These are phyloP conservation scores for Drosophila dunni DNA, from an alignment of 1,140 invertebrate species.

Conservation along the genomic window DNA sequence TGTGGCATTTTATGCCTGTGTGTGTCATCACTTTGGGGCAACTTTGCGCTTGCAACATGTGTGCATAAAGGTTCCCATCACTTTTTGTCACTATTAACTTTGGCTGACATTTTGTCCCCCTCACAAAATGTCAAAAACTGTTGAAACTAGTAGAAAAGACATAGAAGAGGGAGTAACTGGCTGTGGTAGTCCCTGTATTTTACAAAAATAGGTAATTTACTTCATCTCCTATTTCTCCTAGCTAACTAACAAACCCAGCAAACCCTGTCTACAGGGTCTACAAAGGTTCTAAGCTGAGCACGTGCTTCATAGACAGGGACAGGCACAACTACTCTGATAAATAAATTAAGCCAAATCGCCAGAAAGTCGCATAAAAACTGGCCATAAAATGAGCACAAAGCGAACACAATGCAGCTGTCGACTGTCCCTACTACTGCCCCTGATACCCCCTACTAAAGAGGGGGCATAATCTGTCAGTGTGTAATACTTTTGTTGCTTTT, in stretches of 20 bases:
- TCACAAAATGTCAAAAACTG: constrained; percentile 21
- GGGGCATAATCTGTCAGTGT: neutral
- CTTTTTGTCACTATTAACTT: constrained; percentile 1
- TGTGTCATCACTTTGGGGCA: neutral
- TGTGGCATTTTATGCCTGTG: constrained; percentile 28
- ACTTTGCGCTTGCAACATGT: constrained; percentile 1
- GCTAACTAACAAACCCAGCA: too few relatives aligned
- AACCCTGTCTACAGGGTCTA: too few relatives aligned
- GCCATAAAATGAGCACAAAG: constrained; percentile 29
- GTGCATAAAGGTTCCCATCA: neutral
- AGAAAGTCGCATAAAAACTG: constrained; percentile 49
- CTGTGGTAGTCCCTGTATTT: too few relatives aligned
- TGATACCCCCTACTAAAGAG: neutral
- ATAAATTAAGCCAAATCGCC: constrained; percentile 47
- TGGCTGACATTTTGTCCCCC: constrained; percentile 18
- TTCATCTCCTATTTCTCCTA: too few relatives aligned
- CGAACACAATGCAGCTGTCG: constrained; percentile 45
- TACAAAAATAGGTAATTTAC: too few relatives aligned
- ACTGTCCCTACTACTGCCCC: constrained; percentile 2
- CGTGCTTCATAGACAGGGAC: constrained; percentile 4
- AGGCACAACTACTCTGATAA: constrained; percentile 21
- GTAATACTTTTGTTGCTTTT: constrained; percentile 27
- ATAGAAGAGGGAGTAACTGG: neutral
- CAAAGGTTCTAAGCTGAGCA: constrained; percentile 7
- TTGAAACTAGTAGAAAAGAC: neutral